Conservation (phyloP, 92 coral and sea anemone genomes). For the Pocillopora grandis region DNA sequence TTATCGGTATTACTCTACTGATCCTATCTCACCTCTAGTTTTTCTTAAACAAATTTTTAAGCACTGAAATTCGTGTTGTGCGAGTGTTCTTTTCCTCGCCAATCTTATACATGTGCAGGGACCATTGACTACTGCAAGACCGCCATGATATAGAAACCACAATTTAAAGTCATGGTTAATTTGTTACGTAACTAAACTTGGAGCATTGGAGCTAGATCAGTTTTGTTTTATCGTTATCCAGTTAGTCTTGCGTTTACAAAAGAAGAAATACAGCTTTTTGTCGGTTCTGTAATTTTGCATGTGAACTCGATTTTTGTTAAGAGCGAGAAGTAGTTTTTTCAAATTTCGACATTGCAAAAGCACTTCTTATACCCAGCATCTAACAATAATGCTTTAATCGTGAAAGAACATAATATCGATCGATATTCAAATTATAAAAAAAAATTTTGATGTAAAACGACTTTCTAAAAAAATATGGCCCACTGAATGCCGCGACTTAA, state of each 20-base stretch:
- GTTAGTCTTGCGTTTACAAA: neutral
- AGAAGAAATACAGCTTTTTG: neutral
- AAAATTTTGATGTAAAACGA: neutral
- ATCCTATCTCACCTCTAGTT: neutral
- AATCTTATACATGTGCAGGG: neutral
- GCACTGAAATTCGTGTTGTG: neutral
- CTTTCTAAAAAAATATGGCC: neutral
- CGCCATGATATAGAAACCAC: too few species aligned
- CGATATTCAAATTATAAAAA: neutral
- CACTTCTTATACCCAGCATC: neutral
- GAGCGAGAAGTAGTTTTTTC: too few species aligned
- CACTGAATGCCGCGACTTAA: neutral
- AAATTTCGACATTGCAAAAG: neutral
- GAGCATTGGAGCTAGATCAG: neutral
- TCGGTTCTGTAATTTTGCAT: too few species aligned
- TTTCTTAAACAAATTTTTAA: neutral
- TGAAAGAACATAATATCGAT: neutral
- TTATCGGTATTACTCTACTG: neutral
- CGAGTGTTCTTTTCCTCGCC: neutral
- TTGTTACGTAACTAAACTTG: too few species aligned
- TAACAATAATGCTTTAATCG: neutral
- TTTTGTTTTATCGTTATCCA: neutral
- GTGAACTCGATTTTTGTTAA: neutral
- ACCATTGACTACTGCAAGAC: too few species aligned
- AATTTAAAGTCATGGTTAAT: too few species aligned